A percentile compares a stretch with the other conserved stretches of the same genome.
Evolutionary conservation across 2,888 invertebrate species (phyloP).

Genomic region (Heliconius erato): DNA sequence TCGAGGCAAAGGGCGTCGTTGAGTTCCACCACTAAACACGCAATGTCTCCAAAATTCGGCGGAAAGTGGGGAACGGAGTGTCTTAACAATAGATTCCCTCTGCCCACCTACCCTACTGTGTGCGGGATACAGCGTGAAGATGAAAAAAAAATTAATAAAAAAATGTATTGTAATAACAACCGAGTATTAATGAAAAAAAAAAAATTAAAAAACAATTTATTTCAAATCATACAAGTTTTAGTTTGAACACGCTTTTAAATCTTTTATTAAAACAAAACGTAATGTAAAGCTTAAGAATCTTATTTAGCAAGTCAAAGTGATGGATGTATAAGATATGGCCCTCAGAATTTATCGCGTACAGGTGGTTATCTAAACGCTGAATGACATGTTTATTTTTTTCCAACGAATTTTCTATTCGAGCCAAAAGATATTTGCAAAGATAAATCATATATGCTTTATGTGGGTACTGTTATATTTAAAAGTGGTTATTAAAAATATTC

Average conservation of each 20-base stretch:
- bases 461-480: constrained; percentile 27
- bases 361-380: constrained; percentile 55
- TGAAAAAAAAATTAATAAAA: too few relatives aligned
- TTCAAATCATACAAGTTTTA: neutral
- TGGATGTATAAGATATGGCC: constrained; percentile 56
- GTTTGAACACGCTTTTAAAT: neutral
- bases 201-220: neutral
- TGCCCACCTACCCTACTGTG: too few relatives aligned
- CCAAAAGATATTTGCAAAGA: constrained; percentile 42
- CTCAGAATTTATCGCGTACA: constrained; percentile 60
- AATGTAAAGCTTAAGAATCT: constrained; percentile 5
- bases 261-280: neutral
- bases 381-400: constrained; percentile 50
- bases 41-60: neutral
- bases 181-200: neutral
- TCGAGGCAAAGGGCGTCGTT: neutral
- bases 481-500: neutral
- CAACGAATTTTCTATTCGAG: constrained; percentile 30
- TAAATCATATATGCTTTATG: constrained; percentile 46
- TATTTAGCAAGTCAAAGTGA: constrained; percentile 43
- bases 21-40: neutral
- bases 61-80: neutral
- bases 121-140: too few relatives aligned
- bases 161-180: too few relatives aligned
- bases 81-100: neutral